A percentile compares a stretch with the other conserved stretches of the same genome.
Conservation (phyloP, 2,888 invertebrate species). For the Torymus auratus region DNA sequence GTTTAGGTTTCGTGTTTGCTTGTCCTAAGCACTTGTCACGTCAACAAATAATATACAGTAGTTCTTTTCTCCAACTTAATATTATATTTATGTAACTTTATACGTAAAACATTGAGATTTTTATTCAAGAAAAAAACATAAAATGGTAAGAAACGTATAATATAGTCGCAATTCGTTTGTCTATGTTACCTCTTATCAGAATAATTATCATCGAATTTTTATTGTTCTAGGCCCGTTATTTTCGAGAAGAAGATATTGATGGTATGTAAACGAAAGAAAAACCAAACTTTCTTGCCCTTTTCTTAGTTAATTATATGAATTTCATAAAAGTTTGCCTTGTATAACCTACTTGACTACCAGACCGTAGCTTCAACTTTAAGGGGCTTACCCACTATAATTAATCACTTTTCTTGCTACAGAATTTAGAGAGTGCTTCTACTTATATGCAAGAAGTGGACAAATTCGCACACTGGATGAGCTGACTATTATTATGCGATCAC, state of each 20-base stretch:
- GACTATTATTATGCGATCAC: slow-evolving; percentile 94
- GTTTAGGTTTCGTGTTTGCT: too few relatives aligned
- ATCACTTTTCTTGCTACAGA: slow-evolving; percentile 80
- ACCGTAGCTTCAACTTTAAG: slow-evolving; percentile 30
- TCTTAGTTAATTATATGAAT: neutral
- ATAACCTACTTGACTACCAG: slow-evolving; percentile 39
- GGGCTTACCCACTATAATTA: neutral
- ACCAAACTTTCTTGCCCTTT: slow-evolving; percentile 22
- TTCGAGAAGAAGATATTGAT: slow-evolving; percentile 96
- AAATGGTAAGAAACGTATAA: too few relatives aligned
- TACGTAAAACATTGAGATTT: too few relatives aligned
- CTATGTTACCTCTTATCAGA: too few relatives aligned
- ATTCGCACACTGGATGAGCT: slow-evolving; percentile 93
- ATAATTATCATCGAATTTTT: neutral
- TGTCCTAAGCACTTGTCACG: too few relatives aligned
- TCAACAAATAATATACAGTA: too few relatives aligned
- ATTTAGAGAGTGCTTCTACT: slow-evolving; percentile 96
- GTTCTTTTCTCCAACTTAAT: too few relatives aligned
- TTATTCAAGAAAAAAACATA: too few relatives aligned
- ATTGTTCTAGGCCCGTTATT: slow-evolving; percentile 90
- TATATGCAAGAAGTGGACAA: slow-evolving; percentile 93
- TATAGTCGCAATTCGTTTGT: too few relatives aligned
- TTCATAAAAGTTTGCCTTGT: neutral
- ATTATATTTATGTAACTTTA: too few relatives aligned
- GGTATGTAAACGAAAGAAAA: slow-evolving; percentile 80